Evolutionary conservation across 2,113 vertebrate species (phyloP), one percentile per base, ranked within the genome.

Genomic region (Prunella himalayana): DNA sequence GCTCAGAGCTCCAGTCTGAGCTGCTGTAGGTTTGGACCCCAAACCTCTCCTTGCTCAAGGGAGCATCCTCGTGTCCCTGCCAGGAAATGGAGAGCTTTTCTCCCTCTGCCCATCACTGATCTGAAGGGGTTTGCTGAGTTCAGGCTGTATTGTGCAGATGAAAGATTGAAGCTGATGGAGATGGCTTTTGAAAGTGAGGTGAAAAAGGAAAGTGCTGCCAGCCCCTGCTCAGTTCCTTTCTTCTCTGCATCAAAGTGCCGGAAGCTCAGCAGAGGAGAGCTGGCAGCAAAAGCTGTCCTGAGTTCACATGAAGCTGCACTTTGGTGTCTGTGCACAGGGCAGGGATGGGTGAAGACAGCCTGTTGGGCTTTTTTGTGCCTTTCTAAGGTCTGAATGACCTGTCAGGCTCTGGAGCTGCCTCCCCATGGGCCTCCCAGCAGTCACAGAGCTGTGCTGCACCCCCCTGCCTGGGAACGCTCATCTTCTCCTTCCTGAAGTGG

Each of bases 381-480:
- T 79, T 56, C 73, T 77, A 12, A 70, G 31, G 35, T 30, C 27
- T 33, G 21, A 85, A 10, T 57, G 75, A 49, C 57, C 28, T 82
- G 77, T 50, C 47, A 60, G 1, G 56, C 57, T 45, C n/a, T 63
- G 12, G 22, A 27, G 63, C 85, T 80, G 88, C 66, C 56, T 69
- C 81, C 31, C 0, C 0, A 0, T 51, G 56, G 42, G 53, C 18
- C 51, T 71, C 33, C 8, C 10, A 6, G 65, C 51, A 70, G 4
- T 31, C 37, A 5, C 2, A 3, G 28, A 31, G 50, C 61, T 59
- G 2, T 2, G 4, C 3, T 60, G 35, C 56, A 24, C 82, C 77
- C 13, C 16, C 72, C 45, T 31, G 45, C 45, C 56, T 57, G 80
- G 72, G 42, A 73, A 9, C 4, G 0, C 65, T 82, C 53, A 16